Conservation (phyloP, 2,113 vertebrate genomes). For the Poeciliopsis prolifica region DNA sequence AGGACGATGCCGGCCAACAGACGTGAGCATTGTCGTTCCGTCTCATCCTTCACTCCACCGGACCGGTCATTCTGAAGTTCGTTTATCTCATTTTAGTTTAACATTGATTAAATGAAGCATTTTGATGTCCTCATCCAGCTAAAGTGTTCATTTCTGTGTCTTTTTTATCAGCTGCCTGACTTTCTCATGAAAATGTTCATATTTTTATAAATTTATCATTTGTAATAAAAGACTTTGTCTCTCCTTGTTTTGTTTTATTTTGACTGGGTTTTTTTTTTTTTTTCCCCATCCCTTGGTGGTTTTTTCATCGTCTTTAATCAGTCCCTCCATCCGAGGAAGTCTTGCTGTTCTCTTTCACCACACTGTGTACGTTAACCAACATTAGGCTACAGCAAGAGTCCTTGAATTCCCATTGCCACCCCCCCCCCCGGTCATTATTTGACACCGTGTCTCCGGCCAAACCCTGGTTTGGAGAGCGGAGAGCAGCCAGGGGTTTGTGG, state of each 20-base stretch:
- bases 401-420: slow-evolving; percentile 58
- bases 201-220: background rate
- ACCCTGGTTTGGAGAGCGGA: slow-evolving; percentile 49
- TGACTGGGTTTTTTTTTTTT: slow-evolving; percentile 3
- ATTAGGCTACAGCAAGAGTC: slow-evolving; percentile 57
- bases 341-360: slow-evolving; percentile 40
- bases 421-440: slow-evolving; percentile 24
- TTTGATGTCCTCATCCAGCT: slow-evolving; percentile 3
- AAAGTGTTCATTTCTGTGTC: background rate
- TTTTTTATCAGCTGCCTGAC: slow-evolving; percentile 11
- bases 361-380: slow-evolving; percentile 50
- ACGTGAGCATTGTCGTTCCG: slow-evolving; percentile 54
- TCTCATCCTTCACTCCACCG: slow-evolving; percentile 1
- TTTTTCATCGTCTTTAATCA: slow-evolving; percentile 53
- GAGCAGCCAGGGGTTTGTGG: slow-evolving; percentile 63
- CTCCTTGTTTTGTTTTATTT: slow-evolving; percentile 4
- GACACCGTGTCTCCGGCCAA: slow-evolving; percentile 32
- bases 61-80: slow-evolving; percentile 31
- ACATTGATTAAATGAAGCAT: background rate
- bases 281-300: slow-evolving; percentile 16
- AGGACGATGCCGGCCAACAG: slow-evolving; percentile 42
- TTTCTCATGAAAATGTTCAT: background rate
- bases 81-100: slow-evolving; percentile 32
- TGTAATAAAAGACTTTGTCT: slow-evolving; percentile 64
- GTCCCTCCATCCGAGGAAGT: slow-evolving; percentile 34